A percentile compares a stretch with the other conserved stretches of the same genome.
phyloP scores from a whole-genome alignment of 2,888 invertebrate genomes.

The Sinodicranocentrus sp. region DNA sequence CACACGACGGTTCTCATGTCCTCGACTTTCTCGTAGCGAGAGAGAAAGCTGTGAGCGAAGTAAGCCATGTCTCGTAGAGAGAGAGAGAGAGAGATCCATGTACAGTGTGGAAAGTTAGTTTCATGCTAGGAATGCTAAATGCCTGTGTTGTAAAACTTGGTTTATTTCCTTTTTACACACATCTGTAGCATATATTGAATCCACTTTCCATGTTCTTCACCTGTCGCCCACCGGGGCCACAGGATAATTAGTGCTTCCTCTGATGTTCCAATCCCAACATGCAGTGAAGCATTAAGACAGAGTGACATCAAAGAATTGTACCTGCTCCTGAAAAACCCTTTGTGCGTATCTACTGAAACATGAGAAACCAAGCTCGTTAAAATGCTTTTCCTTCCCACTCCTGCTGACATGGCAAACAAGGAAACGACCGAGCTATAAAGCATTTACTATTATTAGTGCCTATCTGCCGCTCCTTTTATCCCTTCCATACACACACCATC shows the following conservation, averaged over 20 bases:
- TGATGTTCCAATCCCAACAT: slow-evolving; percentile 69
- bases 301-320: slow-evolving; percentile 70
- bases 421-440: slow-evolving; percentile 57
- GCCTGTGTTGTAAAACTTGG: slow-evolving; percentile 62
- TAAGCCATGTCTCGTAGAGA: no score
- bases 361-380: slow-evolving; percentile 68
- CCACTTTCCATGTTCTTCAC: slow-evolving; percentile 71
- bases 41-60: no score
- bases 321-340: slow-evolving; percentile 60
- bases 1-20: neutral
- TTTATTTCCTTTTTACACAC: slow-evolving; percentile 63
- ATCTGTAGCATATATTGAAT: slow-evolving; percentile 50
- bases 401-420: slow-evolving; percentile 70
- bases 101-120: slow-evolving; percentile 49
- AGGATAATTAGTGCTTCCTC: slow-evolving; percentile 69
- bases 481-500: no score
- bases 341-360: slow-evolving; percentile 63
- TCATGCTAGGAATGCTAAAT: slow-evolving; percentile 66
- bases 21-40: no score
- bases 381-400: slow-evolving; percentile 59
- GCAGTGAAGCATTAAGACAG: slow-evolving; percentile 69
- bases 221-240: slow-evolving; percentile 71
- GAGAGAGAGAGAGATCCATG: no score
- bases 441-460: slow-evolving; percentile 20
- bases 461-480: no score